These are phyloP conservation scores for Periophthalmus magnuspinnatus DNA, from an alignment of 2,797 vertebrate species.

Conservation along the genomic window DNA sequence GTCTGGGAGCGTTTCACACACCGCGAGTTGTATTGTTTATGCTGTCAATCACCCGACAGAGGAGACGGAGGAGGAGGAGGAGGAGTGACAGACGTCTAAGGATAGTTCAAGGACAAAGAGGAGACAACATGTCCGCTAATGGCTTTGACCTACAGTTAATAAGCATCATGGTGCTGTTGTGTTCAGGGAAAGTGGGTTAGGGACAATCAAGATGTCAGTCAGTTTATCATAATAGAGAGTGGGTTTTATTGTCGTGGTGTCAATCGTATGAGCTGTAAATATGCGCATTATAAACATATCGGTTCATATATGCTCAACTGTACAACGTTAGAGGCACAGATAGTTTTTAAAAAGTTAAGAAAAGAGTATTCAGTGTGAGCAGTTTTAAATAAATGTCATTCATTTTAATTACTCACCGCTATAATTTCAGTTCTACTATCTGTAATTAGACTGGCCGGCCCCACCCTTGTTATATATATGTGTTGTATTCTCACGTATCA, in stretches of 20 bases:
- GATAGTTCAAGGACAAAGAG: slow-evolving; percentile 30
- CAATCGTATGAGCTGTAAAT: background rate
- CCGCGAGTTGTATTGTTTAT: slow-evolving; percentile 27
- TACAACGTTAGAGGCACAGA: too few relatives aligned
- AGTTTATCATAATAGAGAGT: background rate
- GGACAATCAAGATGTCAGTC: slow-evolving; percentile 20
- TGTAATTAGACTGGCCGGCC: too few relatives aligned
- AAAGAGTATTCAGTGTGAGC: too few relatives aligned
- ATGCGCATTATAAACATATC: background rate
- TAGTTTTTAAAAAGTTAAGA: too few relatives aligned
- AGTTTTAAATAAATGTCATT: too few relatives aligned
- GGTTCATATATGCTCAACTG: background rate
- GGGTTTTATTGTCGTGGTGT: background rate
- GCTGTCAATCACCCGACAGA: slow-evolving; percentile 25
- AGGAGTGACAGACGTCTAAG: slow-evolving; percentile 21
- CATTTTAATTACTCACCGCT: too few relatives aligned
- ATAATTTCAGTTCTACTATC: too few relatives aligned
- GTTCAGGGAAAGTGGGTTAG: slow-evolving; percentile 37
- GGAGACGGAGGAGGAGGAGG: slow-evolving; percentile 21
- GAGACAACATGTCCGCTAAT: slow-evolving; percentile 36
- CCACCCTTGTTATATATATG: too few relatives aligned
- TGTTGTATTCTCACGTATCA: too few relatives aligned
- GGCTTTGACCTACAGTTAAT: slow-evolving; percentile 33
- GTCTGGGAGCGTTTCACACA: slow-evolving; percentile 8
- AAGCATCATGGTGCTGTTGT: slow-evolving; percentile 27